Base-by-base conservation (phyloP, 2,888 invertebrate species). In the Microctonus brassicae region DNA sequence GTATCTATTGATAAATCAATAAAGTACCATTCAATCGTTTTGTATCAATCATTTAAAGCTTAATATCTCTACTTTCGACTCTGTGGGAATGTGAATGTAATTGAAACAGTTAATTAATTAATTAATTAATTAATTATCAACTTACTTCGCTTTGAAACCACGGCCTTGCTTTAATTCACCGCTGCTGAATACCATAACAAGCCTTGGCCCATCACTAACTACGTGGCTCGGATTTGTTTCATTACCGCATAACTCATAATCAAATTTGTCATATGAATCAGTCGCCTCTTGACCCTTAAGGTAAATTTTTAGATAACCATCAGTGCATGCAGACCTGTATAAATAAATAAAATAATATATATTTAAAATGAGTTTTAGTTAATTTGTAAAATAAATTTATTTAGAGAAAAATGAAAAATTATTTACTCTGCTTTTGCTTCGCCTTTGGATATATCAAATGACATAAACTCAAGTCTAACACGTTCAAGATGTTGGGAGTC, bases 401-500 rank as follows among this genome's bases (percentile, higher is more conserved):
- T 20, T 17, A 17, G 7, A 39, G 7, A n/a, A 1, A 64, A 47
- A 39, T 17, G 24, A 55, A 17, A 13, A 33, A 64, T n/a, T n/a
- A 26, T 20, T 74, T 92, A 95, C 95, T 95, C 95, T 89, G 94
- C 92, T 73, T 89, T 89, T 81, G 93, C 92, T 77, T 93, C 92
- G 79, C 93, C 93, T 88, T 94, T 95, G 65, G 97, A 95, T 89
- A 98, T 96, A 87, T 95, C 94, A 90, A 98, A 97, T 87, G 93
- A 92, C 77, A 92, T 91, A 88, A 98, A 98, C 84, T 95, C 94
- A 80, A 98, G 90, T 79, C 94, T 93, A 76, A 98, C 97, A 85
- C 97, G 92, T 89, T 99, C 98, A 87, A 98, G 92, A 89, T 97
- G 95, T 88, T 98, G 97, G 76, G 94, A 93, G 90, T 99, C 98